These are phyloP conservation scores for Mormyrus proboscirostris DNA, from an alignment of 2,797 vertebrate species.

Conservation along the genomic window DNA sequence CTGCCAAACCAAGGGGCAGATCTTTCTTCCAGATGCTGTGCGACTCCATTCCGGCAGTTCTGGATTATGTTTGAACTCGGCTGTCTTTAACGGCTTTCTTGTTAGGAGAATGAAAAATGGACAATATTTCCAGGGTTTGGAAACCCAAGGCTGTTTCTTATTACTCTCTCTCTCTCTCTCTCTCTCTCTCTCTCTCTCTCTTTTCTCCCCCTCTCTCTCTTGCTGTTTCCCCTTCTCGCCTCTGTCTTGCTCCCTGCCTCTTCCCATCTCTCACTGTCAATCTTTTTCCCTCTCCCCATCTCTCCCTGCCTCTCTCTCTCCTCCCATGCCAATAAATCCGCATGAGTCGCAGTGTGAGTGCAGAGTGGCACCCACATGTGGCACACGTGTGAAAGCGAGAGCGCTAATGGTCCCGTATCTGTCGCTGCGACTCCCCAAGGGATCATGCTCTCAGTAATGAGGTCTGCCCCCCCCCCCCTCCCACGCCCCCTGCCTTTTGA, in stretches of 20 bases:
- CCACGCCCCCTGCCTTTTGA: slow-evolving; percentile 31
- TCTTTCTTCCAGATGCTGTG: background rate
- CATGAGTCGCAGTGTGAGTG: background rate
- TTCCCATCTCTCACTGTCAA: background rate
- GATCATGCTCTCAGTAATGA: slow-evolving; percentile 45
- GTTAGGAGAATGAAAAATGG: slow-evolving; percentile 13
- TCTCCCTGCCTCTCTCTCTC: background rate
- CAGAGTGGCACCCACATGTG: background rate
- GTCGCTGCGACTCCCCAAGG: slow-evolving; percentile 32
- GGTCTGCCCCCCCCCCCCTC: slow-evolving; percentile 2
- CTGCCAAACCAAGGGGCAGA: background rate
- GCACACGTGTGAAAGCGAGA: background rate
- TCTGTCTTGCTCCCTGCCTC: background rate
- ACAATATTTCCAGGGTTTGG: background rate
- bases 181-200: background rate
- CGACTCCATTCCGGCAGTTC: background rate
- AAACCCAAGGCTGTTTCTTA: background rate
- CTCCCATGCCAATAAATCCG: slow-evolving; percentile 5
- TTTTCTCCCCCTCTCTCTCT: background rate
- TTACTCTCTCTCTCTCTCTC: background rate
- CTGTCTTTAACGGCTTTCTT: background rate
- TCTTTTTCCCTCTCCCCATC: background rate
- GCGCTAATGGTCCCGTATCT: slow-evolving; percentile 24
- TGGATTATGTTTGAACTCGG: background rate
- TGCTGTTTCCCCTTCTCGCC: background rate